Percentiles rank a stretch among this genome's conserved stretches.
phyloP scores from a whole-genome alignment of 2,797 vertebrate genomes.

The Onychomys arenicola region DNA sequence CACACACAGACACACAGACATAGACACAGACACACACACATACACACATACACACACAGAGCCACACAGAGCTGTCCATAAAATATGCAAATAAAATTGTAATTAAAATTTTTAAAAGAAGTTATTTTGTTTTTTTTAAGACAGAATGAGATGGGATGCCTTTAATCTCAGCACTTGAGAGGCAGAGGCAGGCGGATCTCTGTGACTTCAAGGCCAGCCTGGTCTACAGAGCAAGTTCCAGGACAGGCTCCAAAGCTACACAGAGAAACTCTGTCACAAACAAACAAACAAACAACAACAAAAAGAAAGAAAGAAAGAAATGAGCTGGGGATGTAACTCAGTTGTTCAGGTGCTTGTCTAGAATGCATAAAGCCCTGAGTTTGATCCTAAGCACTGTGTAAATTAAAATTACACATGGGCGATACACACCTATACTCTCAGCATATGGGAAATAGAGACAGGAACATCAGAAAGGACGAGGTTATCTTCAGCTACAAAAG shows the following conservation, averaged over 20 bases:
- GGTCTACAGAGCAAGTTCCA: no score
- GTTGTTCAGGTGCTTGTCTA: not conserved
- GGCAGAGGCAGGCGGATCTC: no score
- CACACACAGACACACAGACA: not conserved
- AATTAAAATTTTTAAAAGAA: not conserved
- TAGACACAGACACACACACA: no score
- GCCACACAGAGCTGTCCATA: not conserved
- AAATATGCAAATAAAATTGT: not conserved
- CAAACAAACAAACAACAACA: no score
- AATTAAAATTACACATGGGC: not conserved
- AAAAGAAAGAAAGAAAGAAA: not conserved
- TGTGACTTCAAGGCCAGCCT: no score
- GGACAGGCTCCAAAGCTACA: no score
- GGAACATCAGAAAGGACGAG: not conserved
- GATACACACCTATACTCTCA: not conserved
- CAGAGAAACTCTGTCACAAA: no score
- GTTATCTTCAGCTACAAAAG: not conserved
- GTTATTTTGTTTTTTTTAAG: not conserved
- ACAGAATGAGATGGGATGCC: not conserved
- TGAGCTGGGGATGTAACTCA: not conserved
- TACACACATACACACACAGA: not conserved
- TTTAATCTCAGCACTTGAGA: no score
- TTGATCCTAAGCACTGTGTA: not conserved
- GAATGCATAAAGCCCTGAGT: not conserved
- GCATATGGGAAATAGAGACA: not conserved